Conservation (phyloP, 2,888 invertebrate species). For the Acanthosepion esculentum region DNA sequence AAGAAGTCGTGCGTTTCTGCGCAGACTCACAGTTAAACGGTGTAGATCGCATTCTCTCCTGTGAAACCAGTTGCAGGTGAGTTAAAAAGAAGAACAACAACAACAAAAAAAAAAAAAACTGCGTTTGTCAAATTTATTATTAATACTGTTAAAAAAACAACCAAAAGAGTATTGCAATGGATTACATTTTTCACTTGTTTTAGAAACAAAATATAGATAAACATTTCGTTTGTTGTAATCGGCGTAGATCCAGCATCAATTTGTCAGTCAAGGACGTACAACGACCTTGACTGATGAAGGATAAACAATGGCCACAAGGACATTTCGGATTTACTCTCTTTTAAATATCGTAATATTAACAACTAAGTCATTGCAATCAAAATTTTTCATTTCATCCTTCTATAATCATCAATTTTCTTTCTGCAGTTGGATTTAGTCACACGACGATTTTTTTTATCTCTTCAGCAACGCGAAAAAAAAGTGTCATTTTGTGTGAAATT, state of each 20-base stretch:
- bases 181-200: not conserved
- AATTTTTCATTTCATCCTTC: too few relatives aligned
- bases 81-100: not conserved
- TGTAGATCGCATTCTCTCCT: slow-evolving; percentile 2
- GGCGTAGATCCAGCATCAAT: not conserved
- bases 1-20: not conserved
- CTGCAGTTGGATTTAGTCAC: too few relatives aligned
- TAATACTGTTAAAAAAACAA: not conserved
- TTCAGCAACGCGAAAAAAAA: too few relatives aligned
- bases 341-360: too few relatives aligned
- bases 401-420: too few relatives aligned
- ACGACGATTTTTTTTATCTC: too few relatives aligned
- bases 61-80: slow-evolving; percentile 24
- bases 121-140: not conserved
- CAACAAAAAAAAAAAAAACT: not conserved
- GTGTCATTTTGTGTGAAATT: too few relatives aligned
- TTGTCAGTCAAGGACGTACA: not conserved
- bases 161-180: not conserved
- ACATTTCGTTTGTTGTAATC: not conserved
- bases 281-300: not conserved
- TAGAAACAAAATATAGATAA: not conserved
- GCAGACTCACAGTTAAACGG: not conserved
- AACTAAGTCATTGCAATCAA: too few relatives aligned
- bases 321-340: not conserved
- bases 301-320: not conserved